Base-by-base conservation (phyloP, 2,888 invertebrate species). In the Tenthredo distinguenda region DNA sequence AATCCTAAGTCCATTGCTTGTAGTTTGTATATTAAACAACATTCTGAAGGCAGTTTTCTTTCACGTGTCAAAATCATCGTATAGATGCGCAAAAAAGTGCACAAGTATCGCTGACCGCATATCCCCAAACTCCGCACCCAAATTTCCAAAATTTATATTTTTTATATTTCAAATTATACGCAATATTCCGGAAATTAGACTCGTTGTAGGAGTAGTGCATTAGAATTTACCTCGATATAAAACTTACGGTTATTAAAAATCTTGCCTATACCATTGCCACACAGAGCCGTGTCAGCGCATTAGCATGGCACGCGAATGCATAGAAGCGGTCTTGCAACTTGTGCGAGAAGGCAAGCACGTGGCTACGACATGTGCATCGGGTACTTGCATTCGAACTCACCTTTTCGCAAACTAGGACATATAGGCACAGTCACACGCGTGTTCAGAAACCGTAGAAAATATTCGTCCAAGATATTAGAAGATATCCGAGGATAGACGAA, bases 331-430 rank as follows among this genome's bases (percentile, higher is more conserved):
- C 40, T 43, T 74, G 43, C 18, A 43, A 40, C 43, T 18, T 43
- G 43, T 43, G 43, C 72, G 2, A 21, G 43, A 26, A 7, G 43
- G 43, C 12, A 62, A 26, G 43, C 72, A 74, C 72, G 72, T 74
- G 72, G 72, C 72, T 43, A 2, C 10, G 43, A 72, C 72, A 72
- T 72, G 72, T 72, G 72, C 72, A n/a, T 43, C 21, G n/a, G 43
- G 6, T 9, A 74, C 43, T 74, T n/a, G 72, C 72, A n/a, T 74
- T 74, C n/a, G 10, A 40, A 74, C 21, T 26, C 21, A 74, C 72
- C 21, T 74, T 74, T 43, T 26, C 3, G 21, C 4, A 43, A 21
- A 68, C 15, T 34, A 10, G 68, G 15, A 34, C 7, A 26, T 43
- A 43, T 21, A 43, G n/a, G 55, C 43, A n/a, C 9, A 40, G 9